Conservation (phyloP, 2,888 invertebrate genomes). For the Nipponacmea schrenckii region DNA sequence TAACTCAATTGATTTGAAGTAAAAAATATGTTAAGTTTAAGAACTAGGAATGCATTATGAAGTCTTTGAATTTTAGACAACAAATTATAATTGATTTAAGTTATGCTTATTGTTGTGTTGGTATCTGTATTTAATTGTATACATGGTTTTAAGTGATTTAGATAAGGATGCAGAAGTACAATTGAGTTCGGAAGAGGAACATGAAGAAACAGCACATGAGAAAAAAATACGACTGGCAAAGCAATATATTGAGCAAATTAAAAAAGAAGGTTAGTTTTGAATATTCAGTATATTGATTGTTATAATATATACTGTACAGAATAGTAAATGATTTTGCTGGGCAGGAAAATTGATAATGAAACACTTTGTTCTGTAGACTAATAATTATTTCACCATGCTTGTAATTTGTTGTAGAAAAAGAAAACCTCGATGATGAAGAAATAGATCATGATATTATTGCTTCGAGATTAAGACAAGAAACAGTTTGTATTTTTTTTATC, state of each 20-base stretch:
- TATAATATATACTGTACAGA: neutral
- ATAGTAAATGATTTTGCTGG: too few species aligned
- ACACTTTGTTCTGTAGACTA: too few species aligned
- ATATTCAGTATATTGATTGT: neutral
- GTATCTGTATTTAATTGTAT: neutral
- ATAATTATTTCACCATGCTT: too few species aligned
- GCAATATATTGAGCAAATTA: constrained; percentile 87
- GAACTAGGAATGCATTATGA: constrained; percentile 3
- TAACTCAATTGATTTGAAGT: too few species aligned
- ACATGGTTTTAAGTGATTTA: constrained; percentile 25
- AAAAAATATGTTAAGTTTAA: too few species aligned
- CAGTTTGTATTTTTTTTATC: constrained; percentile 63
- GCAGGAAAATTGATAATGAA: too few species aligned
- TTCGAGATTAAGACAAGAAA: constrained; percentile 84
- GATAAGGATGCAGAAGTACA: constrained; percentile 25
- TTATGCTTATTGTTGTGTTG: too few species aligned
- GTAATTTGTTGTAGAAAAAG: constrained; percentile 42
- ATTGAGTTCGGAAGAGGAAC: constrained; percentile 51
- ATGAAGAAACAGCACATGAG: constrained; percentile 75
- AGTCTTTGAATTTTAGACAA: neutral
- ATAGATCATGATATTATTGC: constrained; percentile 75
- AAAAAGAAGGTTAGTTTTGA: constrained; percentile 75
- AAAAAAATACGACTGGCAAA: constrained; percentile 90
- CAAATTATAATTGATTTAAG: too few species aligned
- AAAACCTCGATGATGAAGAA: constrained; percentile 69